Percentiles rank a stretch among this genome's conserved stretches.
Conservation (phyloP, 2,888 invertebrate genomes). For the Drosophila histrio region DNA sequence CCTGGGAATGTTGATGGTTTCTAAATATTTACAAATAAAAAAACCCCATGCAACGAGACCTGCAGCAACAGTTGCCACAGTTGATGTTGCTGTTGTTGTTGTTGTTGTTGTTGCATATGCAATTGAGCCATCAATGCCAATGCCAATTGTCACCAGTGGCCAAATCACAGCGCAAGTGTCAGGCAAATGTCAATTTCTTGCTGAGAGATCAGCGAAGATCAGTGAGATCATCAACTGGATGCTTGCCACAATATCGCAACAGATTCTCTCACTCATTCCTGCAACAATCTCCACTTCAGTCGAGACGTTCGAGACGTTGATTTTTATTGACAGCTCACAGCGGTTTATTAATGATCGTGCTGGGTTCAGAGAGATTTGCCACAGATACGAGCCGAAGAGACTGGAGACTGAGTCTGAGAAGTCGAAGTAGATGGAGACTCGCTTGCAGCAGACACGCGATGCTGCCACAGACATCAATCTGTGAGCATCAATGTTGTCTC, state of each 20-base stretch:
- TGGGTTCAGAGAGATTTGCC: slow-evolving; percentile 42
- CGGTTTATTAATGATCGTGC: slow-evolving; percentile 82
- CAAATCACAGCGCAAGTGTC: slow-evolving; percentile 71
- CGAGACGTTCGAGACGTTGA: slow-evolving; percentile 59
- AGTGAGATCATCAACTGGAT: slow-evolving; percentile 28
- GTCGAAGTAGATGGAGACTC: neutral
- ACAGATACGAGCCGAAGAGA: slow-evolving; percentile 17
- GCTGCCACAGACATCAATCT: slow-evolving; percentile 67
- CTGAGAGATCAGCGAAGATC: slow-evolving; percentile 32
- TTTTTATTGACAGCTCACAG: slow-evolving; percentile 82
- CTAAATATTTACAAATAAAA: slow-evolving; percentile 50
- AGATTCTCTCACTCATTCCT: neutral
- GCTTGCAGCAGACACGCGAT: slow-evolving; percentile 56
- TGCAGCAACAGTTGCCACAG: slow-evolving; percentile 4
- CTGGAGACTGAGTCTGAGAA: slow-evolving; percentile 4
- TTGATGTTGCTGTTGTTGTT: neutral
- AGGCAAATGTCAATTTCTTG: slow-evolving; percentile 65
- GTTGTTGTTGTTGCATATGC: slow-evolving; percentile 11
- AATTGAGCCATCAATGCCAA: slow-evolving; percentile 56
- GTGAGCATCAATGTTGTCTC: slow-evolving; percentile 37
- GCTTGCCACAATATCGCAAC: slow-evolving; percentile 23
- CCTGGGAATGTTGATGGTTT: slow-evolving; percentile 59
- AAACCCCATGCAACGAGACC: slow-evolving; percentile 45
- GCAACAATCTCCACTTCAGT: slow-evolving; percentile 9
- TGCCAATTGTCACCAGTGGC: slow-evolving; percentile 67